Evolutionary conservation across 2,888 invertebrate species (phyloP).

Genomic region (Dexiosoma caninum): DNA sequence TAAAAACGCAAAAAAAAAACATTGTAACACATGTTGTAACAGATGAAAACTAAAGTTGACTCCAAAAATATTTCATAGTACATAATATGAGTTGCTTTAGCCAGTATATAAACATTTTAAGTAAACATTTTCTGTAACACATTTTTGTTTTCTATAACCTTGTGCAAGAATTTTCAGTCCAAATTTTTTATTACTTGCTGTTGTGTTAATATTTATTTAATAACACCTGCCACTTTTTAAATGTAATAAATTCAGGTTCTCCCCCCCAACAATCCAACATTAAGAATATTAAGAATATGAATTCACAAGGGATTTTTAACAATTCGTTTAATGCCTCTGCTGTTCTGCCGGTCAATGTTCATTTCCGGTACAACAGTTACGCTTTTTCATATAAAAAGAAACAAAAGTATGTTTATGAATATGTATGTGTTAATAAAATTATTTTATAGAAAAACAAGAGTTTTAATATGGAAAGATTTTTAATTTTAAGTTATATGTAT

Average conservation of each 20-base stretch:
- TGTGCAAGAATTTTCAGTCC: conserved; percentile 11
- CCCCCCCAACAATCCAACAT: too few species aligned
- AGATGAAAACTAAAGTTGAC: conserved; percentile 28
- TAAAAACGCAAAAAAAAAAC: conserved; percentile 6
- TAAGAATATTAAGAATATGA: background rate
- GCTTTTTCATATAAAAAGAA: background rate
- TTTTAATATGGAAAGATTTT: background rate
- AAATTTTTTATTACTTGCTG: background rate
- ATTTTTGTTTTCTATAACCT: background rate
- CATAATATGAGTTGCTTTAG: conserved; percentile 54
- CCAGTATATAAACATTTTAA: conserved; percentile 16
- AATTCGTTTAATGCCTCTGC: background rate
- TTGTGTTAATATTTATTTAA: conserved; percentile 26
- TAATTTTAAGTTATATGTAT: background rate
- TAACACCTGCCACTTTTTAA: conserved; percentile 10
- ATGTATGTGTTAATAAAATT: background rate
- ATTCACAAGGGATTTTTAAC: background rate
- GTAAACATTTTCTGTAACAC: background rate
- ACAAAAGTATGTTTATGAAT: background rate
- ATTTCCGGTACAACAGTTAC: background rate
- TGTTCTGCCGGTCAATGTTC: background rate
- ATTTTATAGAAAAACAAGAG: background rate
- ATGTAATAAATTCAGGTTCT: background rate
- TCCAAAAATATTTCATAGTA: background rate
- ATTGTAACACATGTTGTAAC: conserved; percentile 56